Conservation (phyloP, 2,888 invertebrate species). For the Caenorhabditis wallacei region DNA sequence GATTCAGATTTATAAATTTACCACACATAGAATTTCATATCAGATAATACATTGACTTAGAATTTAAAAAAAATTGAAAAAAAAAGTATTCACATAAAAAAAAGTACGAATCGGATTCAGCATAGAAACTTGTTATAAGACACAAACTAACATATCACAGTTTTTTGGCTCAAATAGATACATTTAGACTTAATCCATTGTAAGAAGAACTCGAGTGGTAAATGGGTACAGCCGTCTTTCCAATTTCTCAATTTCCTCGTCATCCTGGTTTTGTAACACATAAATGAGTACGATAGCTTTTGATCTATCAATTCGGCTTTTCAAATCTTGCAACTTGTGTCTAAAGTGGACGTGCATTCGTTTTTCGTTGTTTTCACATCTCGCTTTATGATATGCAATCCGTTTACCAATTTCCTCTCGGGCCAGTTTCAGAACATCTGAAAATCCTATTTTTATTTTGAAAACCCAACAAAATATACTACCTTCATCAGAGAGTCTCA, state of each 20-base stretch:
- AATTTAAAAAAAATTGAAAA: too few relatives aligned
- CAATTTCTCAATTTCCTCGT: constrained; percentile 21
- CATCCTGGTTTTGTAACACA: constrained; percentile 2
- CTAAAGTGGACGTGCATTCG: constrained; percentile 26
- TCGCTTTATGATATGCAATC: constrained; percentile 38
- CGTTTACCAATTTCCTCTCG: constrained; percentile 15
- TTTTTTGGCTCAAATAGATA: too few relatives aligned
- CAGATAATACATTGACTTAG: too few relatives aligned
- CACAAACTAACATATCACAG: too few relatives aligned
- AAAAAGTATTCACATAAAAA: too few relatives aligned
- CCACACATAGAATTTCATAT: too few relatives aligned
- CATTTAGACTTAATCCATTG: background rate
- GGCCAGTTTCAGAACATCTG: constrained; percentile 7
- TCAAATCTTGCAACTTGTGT: constrained; percentile 21
- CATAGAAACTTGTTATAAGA: too few relatives aligned
- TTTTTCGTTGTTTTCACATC: constrained; percentile 10
- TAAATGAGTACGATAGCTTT: constrained; percentile 3
- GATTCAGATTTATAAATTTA: too few relatives aligned
- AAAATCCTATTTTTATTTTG: background rate
- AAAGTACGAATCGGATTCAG: too few relatives aligned
- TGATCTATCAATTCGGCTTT: constrained; percentile 3
- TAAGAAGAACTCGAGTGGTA: background rate
- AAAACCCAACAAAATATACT: background rate
- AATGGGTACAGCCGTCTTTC: constrained; percentile 31
- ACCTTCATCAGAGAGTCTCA: constrained; percentile 10